Evolutionary conservation across 2,797 vertebrate genomes (phyloP), one percentile per base, ranked within the genome.

Genomic region (Dromococcyx pavoninus): DNA sequence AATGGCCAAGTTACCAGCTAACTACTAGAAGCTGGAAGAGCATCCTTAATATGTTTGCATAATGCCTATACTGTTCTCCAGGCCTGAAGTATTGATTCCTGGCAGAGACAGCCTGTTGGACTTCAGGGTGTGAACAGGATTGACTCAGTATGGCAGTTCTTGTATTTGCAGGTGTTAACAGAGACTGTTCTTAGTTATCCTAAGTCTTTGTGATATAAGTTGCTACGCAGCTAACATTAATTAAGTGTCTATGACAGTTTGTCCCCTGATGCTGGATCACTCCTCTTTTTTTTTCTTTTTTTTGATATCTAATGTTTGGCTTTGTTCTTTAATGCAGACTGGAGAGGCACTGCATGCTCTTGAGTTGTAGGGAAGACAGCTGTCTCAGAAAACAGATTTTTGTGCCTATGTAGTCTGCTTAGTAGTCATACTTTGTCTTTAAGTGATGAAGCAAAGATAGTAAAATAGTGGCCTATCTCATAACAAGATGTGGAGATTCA

Each of bases 261-360:
- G 33, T 69, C 4, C 25, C 14, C 22, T 24, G 7, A 2, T 37
- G 16, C 27, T 57, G 60, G 53, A 61, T 41, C 6, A 7, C 46
- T 66, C 35, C 35, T 33, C 14, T 67, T 9, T 9, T 0, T 33
- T 51, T 0, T 9, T 9, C 0, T 33, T 51, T 0, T 33, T 46
- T 14, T 70, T 51, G 2, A 3, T 44, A 11, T 24, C 6, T 41
- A 5, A 30, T 67, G 3, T 30, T 73, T 77, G 33, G 0, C 60
- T 81, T 73, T 51, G 33, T 24, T 70, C 19, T 83, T 88, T 62
- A 83, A 70, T 41, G 11, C 9, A 54, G 41, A 19, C 16, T 43
- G 32, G 60, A 84, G 37, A 86, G 30, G 39, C 81, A 39, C n/a
- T 81, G 21, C 30, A 5, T 46, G 22, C 13, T 72, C 14, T 81